Percentiles rank a stretch among this genome's conserved stretches.
These are phyloP conservation scores for Lepidocolaptes lacrymiger DNA, from an alignment of 2,797 vertebrate species.

Conservation along the genomic window DNA sequence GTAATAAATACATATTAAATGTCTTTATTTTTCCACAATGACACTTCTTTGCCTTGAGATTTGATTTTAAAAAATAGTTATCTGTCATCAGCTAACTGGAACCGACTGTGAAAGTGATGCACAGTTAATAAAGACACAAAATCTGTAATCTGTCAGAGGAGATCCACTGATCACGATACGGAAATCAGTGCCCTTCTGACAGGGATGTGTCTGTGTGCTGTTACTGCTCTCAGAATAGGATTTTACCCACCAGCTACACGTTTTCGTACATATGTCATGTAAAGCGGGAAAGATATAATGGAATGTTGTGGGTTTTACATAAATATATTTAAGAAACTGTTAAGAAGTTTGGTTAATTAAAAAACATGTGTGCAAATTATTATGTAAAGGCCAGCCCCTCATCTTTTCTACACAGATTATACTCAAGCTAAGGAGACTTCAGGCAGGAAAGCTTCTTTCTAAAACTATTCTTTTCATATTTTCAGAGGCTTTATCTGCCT, in stretches of 20 bases:
- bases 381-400: neutral
- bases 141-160: slow-evolving; percentile 35
- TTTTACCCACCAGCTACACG: neutral
- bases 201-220: neutral
- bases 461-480: neutral
- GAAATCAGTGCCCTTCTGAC: neutral
- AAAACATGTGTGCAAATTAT: neutral
- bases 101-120: slow-evolving; percentile 36
- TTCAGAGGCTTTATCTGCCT: neutral
- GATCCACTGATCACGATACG: neutral
- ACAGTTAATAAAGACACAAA: slow-evolving; percentile 49
- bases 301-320: neutral
- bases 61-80: slow-evolving; percentile 29
- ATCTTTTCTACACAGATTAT: neutral
- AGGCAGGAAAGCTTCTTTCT: neutral
- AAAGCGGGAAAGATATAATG: neutral
- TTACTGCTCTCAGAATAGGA: neutral
- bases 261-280: neutral
- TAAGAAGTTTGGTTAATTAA: neutral
- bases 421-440: neutral
- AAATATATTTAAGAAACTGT: neutral
- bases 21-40: slow-evolving; percentile 21
- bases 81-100: slow-evolving; percentile 47
- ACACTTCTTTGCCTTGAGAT: slow-evolving; percentile 39
- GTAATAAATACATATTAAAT: neutral